phyloP scores from a whole-genome alignment of 2,797 vertebrate species.

The Eleutherodactylus coqui region DNA sequence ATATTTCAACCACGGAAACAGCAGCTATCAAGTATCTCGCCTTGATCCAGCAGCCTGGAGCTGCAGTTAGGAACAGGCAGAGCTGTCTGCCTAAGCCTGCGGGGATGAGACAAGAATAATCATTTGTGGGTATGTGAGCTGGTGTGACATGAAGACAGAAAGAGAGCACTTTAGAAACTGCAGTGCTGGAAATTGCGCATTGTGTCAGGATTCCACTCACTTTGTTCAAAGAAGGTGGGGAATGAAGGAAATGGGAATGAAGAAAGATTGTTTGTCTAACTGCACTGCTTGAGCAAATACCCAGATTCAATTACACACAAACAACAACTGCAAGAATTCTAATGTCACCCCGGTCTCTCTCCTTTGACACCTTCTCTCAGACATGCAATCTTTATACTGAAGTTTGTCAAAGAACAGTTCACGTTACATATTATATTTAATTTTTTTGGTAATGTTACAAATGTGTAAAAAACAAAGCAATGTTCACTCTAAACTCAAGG shows the following conservation, averaged over 20 bases:
- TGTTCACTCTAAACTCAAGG: too few species aligned
- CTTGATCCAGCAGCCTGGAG: conserved; percentile 74
- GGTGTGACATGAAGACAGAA: conserved; percentile 56
- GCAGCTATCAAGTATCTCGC: conserved; percentile 82
- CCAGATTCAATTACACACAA: conserved; percentile 58
- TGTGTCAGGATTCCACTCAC: conserved; percentile 53
- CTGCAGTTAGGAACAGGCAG: conserved; percentile 73
- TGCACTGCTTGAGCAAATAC: conserved; percentile 49
- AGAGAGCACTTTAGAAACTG: conserved; percentile 60
- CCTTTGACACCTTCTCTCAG: conserved; percentile 13
- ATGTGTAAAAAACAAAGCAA: too few species aligned
- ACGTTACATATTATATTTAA: neutral
- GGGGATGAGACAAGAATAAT: conserved; percentile 73
- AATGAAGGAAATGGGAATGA: conserved; percentile 22
- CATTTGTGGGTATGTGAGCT: conserved; percentile 71
- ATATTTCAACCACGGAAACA: conserved; percentile 84
- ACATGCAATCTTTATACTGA: neutral
- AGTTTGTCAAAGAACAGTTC: neutral
- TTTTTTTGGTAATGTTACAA: neutral
- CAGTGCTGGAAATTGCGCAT: conserved; percentile 49
- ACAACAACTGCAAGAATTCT: conserved; percentile 41
- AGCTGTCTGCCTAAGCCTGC: conserved; percentile 72
- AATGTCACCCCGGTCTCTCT: conserved; percentile 46
- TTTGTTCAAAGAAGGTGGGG: conserved; percentile 56
- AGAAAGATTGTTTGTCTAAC: conserved; percentile 59